These are phyloP conservation scores for Passer domesticus DNA, from an alignment of 2,113 vertebrate species.

Conservation along the genomic window DNA sequence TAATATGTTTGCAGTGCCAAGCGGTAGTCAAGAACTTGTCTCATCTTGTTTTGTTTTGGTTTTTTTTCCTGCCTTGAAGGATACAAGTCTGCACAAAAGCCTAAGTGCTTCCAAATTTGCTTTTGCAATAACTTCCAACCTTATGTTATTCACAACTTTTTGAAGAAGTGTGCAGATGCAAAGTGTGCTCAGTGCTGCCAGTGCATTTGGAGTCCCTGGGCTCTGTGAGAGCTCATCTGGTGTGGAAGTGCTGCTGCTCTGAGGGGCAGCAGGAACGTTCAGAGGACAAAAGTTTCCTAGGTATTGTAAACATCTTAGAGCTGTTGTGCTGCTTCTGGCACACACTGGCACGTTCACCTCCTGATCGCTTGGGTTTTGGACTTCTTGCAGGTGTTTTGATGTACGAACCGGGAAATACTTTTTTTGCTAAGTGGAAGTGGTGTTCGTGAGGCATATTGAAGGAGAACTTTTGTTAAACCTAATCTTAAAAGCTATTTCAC, in stretches of 20 bases:
- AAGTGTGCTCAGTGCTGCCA: not conserved
- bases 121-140: not conserved
- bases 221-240: not conserved
- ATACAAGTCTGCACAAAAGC: conserved; percentile 12
- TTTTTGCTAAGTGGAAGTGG: not conserved
- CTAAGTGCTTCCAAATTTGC: not conserved
- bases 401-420: not conserved
- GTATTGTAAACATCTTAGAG: not conserved
- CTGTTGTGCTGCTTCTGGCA: not conserved
- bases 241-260: not conserved
- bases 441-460: not conserved
- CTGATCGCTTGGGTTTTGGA: not conserved
- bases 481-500: not conserved
- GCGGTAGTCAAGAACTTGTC: conserved; percentile 22
- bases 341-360: not conserved
- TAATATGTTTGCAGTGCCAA: not conserved
- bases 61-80: not conserved
- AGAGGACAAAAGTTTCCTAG: not conserved
- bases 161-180: not conserved
- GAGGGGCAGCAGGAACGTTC: not conserved
- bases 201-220: not conserved
- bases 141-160: not conserved
- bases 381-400: not conserved
- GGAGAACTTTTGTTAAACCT: not conserved
- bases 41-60: not conserved